Conservation (phyloP, 2,797 vertebrate species). For the Sebastes trivittatus region DNA sequence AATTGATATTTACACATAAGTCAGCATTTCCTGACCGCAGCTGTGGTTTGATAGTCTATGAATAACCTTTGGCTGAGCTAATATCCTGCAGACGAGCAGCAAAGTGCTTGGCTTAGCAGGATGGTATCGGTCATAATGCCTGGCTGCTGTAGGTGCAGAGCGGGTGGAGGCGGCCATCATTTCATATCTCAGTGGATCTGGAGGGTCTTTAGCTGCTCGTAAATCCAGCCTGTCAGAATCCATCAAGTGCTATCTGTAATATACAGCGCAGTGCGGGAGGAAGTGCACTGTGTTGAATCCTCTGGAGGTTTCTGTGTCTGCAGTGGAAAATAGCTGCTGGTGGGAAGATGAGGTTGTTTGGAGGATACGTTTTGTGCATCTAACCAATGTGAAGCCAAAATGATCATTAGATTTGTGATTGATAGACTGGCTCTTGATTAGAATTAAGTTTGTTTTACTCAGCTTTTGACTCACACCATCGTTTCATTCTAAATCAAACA, state of each 20-base stretch:
- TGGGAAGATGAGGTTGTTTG: neutral
- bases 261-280: constrained; percentile 41
- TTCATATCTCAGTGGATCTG: constrained; percentile 59
- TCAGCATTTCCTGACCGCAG: constrained; percentile 80
- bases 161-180: constrained; percentile 43
- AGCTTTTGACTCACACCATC: neutral
- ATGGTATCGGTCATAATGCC: constrained; percentile 53
- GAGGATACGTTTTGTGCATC: neutral
- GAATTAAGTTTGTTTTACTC: too few relatives aligned
- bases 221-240: constrained; percentile 54
- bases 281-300: constrained; percentile 8
- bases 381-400: neutral
- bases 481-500: neutral
- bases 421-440: too few relatives aligned
- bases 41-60: constrained; percentile 62
- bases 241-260: constrained; percentile 31
- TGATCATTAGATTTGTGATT: neutral
- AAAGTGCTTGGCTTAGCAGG: constrained; percentile 80
- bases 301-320: neutral
- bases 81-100: constrained; percentile 70
- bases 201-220: constrained; percentile 50
- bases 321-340: neutral
- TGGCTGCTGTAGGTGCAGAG: constrained; percentile 36
- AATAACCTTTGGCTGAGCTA: constrained; percentile 69
- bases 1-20: constrained; percentile 78